Evolutionary conservation across 2,113 vertebrate genomes (phyloP), one percentile per base, ranked within the genome.

Genomic region (Nanorana parkeri): DNA sequence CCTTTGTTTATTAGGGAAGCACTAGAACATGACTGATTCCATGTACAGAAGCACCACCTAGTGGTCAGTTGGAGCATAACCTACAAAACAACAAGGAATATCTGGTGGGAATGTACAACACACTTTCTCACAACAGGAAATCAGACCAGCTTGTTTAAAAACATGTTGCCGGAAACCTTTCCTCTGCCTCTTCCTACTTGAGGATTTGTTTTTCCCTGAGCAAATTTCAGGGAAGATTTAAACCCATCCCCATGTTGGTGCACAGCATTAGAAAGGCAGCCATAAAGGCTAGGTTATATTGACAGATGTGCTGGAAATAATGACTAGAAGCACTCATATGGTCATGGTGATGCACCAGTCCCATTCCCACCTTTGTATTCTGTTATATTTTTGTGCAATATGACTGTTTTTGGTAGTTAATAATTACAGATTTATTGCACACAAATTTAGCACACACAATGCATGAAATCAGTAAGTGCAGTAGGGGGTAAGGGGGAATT

Each of bases 111-210:
- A 81, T 32, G 20, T 36, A 81, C 7, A 19, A 36, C 19, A 41
- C 41, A 23, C 68, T 11, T 20, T 55, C 60, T 66, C 69, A 74
- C 80, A 81, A 81, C 80, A 81, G 80, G 80, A 81, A 74, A 81
- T 74, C 68, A 74, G 69, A 63, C 69, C 69, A 74, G 58, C 79
- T 66, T 74, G 80, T 81, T 74, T 81, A 74, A 81, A 81, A 81
- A 81, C 69, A 81, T 58, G 71, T 81, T 58, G 51, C 78, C 69
- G 80, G 80, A 81, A 81, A 73, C 69, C 51, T 67, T 81, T 81
- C 69, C 80, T 74, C 51, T 64, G 80, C 69, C 60, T 81, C 69
- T 81, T 74, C 80, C 80, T 73, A 81, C 69, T 66, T 69, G 26
- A 74, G 60, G 26, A 32, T 55, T 74, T 74, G 60, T 81, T 81